Percentiles rank a stretch among this genome's conserved stretches.
These are phyloP conservation scores for Phoenicopterus ruber DNA, from an alignment of 2,113 vertebrate genomes.

Conservation along the genomic window DNA sequence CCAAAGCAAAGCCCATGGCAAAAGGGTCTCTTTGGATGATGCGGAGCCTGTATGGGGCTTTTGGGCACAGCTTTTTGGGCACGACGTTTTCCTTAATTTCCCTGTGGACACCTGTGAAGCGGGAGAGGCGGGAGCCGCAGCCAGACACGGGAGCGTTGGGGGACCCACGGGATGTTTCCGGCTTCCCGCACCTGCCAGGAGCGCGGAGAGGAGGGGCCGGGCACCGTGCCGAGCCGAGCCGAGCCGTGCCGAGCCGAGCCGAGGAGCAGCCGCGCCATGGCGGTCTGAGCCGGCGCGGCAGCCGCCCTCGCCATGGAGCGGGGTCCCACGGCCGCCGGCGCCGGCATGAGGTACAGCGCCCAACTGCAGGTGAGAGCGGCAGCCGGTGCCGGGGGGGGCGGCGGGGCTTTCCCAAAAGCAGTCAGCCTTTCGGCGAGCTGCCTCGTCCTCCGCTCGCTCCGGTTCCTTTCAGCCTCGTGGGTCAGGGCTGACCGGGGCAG, in stretches of 20 bases:
- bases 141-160: neutral
- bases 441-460: neutral
- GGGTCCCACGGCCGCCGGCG: neutral
- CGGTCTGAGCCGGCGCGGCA: neutral
- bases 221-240: neutral
- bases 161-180: neutral
- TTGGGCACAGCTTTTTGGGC: neutral
- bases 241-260: neutral
- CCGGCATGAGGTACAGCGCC: conserved; percentile 37
- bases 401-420: rapidly evolving
- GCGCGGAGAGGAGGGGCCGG: neutral
- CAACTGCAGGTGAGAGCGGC: conserved; percentile 20
- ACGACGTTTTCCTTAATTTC: rapidly evolving
- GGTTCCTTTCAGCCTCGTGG: neutral
- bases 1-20: neutral
- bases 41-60: neutral
- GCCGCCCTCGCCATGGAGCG: conserved; percentile 12
- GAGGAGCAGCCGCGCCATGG: neutral
- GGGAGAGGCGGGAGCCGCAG: neutral
- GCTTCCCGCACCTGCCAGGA: neutral
- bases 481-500: neutral
- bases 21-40: neutral
- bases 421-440: rapidly evolving
- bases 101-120: neutral
- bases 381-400: neutral